Percentiles rank a stretch among this genome's conserved stretches.
Evolutionary conservation across 2,113 vertebrate species (phyloP).

Genomic region (Anolis carolinensis): DNA sequence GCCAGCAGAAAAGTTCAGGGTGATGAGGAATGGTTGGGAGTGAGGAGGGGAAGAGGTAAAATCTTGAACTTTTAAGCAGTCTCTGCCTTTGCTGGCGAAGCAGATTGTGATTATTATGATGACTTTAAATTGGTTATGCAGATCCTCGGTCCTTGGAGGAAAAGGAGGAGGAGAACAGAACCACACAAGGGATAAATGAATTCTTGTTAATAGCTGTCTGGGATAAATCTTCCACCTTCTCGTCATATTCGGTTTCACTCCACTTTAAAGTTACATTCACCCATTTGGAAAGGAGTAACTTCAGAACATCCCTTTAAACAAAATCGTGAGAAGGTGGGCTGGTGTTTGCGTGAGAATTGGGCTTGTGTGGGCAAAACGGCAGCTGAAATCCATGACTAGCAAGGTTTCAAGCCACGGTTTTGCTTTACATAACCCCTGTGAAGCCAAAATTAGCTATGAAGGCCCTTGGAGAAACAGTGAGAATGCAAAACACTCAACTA

Average conservation of each 20-base stretch:
- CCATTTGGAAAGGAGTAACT: constrained; percentile 38
- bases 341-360: neutral
- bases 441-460: neutral
- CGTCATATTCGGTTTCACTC: neutral
- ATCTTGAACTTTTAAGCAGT: constrained; percentile 45
- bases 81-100: constrained; percentile 56
- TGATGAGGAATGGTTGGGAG: constrained; percentile 11
- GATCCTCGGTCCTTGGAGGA: constrained; percentile 15
- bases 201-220: constrained; percentile 30
- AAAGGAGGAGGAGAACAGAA: constrained; percentile 4
- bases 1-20: constrained; percentile 45
- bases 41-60: neutral
- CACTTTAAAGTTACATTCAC: constrained; percentile 25
- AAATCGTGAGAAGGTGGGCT: too few species aligned
- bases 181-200: constrained; percentile 10
- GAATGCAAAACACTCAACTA: neutral
- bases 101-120: constrained; percentile 56
- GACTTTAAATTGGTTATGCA: constrained; percentile 48
- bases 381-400: neutral
- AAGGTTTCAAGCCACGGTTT: neutral
- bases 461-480: neutral
- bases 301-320: constrained; percentile 33
- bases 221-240: constrained; percentile 36
- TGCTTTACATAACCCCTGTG: too few species aligned
- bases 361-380: neutral